phyloP scores from a whole-genome alignment of 2,113 vertebrate genomes.

The Anguilla japonica region DNA sequence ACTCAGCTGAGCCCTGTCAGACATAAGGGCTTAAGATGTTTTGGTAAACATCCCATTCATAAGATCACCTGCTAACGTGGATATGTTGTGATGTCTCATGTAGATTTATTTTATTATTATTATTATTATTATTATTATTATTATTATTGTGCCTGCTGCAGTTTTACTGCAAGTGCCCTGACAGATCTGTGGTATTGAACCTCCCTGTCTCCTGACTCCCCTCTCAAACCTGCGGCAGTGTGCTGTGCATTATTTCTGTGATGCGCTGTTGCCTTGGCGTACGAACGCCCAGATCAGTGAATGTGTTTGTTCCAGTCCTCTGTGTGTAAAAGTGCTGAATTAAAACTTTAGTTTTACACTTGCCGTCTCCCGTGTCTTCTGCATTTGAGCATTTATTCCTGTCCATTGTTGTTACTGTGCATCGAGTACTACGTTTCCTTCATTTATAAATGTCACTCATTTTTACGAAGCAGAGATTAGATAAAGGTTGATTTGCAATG shows the following conservation, averaged over 20 bases:
- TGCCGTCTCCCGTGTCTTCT: neutral
- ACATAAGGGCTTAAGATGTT: neutral
- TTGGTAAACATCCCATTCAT: neutral
- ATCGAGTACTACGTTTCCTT: neutral
- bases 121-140: too few species aligned
- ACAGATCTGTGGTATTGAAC: neutral
- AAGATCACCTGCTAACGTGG: neutral
- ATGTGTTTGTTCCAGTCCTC: constrained; percentile 26
- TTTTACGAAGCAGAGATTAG: too few species aligned
- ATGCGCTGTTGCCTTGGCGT: constrained; percentile 34
- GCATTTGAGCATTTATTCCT: neutral
- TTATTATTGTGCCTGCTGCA: neutral
- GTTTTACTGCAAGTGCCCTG: neutral
- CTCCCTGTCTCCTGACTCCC: neutral
- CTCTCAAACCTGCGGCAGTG: neutral
- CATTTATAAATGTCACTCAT: too few species aligned
- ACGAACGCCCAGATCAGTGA: constrained; percentile 30
- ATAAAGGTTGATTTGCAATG: too few species aligned
- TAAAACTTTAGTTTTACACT: constrained; percentile 43
- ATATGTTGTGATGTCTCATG: neutral
- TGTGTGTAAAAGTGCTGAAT: constrained; percentile 43
- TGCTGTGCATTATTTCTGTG: constrained; percentile 34
- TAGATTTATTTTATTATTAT: neutral
- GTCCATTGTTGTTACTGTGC: neutral
- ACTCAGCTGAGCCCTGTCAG: neutral